Percentiles rank a stretch among this genome's conserved stretches.
phyloP scores from a whole-genome alignment of 1,140 invertebrate species.

The Drosophila watanabei region DNA sequence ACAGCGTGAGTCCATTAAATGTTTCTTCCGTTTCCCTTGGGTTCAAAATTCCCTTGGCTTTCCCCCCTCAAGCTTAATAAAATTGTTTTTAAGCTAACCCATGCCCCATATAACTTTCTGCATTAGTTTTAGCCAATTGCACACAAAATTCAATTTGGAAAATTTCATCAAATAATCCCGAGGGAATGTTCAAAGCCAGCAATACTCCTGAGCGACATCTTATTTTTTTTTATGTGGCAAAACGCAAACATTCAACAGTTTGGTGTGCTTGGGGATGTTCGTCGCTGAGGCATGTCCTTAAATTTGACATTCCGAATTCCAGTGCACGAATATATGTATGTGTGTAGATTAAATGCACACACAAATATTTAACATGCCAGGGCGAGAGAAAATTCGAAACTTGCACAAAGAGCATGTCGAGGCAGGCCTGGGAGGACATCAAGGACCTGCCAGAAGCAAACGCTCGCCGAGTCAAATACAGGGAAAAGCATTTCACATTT shows the following conservation, averaged over 20 bases:
- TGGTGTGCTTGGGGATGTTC: conserved; percentile 16
- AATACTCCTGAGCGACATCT: conserved; percentile 10
- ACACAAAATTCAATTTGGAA: conserved; percentile 35
- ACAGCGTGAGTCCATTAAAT: background rate
- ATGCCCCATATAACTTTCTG: conserved; percentile 5
- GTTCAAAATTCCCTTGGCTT: background rate
- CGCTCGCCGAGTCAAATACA: conserved; percentile 34
- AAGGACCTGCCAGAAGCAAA: conserved; percentile 52
- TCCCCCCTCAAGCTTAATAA: background rate
- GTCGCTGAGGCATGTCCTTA: conserved; percentile 2
- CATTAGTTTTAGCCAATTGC: conserved; percentile 21
- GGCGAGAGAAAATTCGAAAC: conserved; percentile 30
- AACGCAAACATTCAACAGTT: conserved; percentile 41
- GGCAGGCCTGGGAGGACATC: conserved; percentile 18
- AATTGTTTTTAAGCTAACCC: conserved; percentile 8
- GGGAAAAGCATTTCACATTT: conserved; percentile 47
- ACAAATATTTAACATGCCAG: conserved; percentile 39
- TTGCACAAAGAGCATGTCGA: conserved; percentile 19
- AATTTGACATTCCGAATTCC: conserved; percentile 31
- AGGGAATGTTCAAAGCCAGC: conserved; percentile 11
- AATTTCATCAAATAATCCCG: conserved; percentile 29
- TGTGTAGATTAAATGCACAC: conserved; percentile 34
- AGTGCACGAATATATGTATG: conserved; percentile 14
- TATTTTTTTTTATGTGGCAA: background rate
- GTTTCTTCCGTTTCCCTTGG: background rate